Conservation (phyloP, 2,113 vertebrate genomes). For the Phrynocephalus versicolor region DNA sequence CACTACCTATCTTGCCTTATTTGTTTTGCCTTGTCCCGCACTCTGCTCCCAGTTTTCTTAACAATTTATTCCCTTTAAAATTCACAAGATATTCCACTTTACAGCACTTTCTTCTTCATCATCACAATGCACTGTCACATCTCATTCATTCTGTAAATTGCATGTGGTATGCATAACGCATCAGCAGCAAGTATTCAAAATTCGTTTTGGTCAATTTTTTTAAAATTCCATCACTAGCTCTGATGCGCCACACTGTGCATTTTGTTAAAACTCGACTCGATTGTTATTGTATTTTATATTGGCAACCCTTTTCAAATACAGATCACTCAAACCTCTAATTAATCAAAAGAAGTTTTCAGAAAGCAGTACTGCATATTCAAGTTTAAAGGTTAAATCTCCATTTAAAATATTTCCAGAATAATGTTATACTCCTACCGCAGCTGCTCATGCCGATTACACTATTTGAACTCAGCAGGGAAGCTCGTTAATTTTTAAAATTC, state of each 20-base stretch:
- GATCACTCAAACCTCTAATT: slow-evolving; percentile 40
- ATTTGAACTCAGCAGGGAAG: slow-evolving; percentile 76
- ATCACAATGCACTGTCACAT: not conserved
- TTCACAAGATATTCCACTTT: slow-evolving; percentile 5
- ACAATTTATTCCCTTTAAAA: not conserved
- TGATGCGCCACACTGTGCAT: not conserved
- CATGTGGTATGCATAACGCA: not conserved
- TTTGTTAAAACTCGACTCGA: slow-evolving; percentile 14
- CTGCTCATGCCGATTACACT: slow-evolving; percentile 69
- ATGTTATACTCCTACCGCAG: slow-evolving; percentile 66
- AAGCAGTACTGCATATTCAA: slow-evolving; percentile 42
- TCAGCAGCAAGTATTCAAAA: not conserved
- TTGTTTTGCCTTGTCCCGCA: slow-evolving; percentile 24
- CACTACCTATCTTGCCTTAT: not conserved
- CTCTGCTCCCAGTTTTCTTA: slow-evolving; percentile 30
- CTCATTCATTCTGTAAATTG: slow-evolving; percentile 35
- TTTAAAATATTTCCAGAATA: slow-evolving; percentile 59
- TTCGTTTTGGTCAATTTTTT: not conserved
- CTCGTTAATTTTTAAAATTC: slow-evolving; percentile 84
- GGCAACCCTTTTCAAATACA: slow-evolving; percentile 6
- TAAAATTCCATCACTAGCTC: slow-evolving; percentile 6
- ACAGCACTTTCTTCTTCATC: slow-evolving; percentile 2
- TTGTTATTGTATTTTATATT: slow-evolving; percentile 20
- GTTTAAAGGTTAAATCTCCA: slow-evolving; percentile 54
- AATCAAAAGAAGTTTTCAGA: slow-evolving; percentile 33